A percentile compares a stretch with the other conserved stretches of the same genome.
Evolutionary conservation across 1,140 invertebrate genomes (phyloP).

Genomic region (Meloidogyne floridensis): DNA sequence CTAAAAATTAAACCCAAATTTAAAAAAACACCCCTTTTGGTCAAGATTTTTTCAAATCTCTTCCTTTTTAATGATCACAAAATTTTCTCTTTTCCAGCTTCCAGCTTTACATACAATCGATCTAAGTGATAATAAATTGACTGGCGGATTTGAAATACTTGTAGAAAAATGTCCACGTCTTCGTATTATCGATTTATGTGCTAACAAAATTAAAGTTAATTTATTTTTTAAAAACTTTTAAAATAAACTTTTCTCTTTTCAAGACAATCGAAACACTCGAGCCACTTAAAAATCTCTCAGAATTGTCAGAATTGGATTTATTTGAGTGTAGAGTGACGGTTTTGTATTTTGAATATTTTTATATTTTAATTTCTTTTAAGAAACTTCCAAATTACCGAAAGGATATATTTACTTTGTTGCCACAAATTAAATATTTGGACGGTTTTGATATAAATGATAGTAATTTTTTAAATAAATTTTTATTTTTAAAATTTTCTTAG

Average conservation of each 20-base stretch:
- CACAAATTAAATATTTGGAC: conserved; percentile 86
- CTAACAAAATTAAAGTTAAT: conserved; percentile 77
- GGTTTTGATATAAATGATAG: conserved; percentile 74
- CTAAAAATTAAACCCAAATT: too few relatives aligned
- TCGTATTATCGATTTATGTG: conserved; percentile 87
- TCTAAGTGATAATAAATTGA: conserved; percentile 45
- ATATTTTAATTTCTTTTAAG: conserved; percentile 11
- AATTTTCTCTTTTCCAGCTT: conserved; percentile 6
- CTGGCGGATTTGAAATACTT: conserved; percentile 34
- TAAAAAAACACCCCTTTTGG: too few relatives aligned
- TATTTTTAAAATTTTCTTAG: conserved; percentile 54
- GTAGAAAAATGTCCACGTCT: conserved; percentile 78
- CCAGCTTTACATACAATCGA: conserved; percentile 41
- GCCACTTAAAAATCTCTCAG: conserved; percentile 81
- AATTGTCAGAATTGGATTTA: conserved; percentile 77
- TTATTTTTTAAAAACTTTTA: background rate
- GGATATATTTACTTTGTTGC: conserved; percentile 87
- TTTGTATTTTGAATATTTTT: background rate
- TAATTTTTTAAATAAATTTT: background rate
- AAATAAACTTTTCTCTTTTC: background rate
- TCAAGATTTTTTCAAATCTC: too few relatives aligned
- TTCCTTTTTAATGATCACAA: background rate
- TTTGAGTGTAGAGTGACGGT: conserved; percentile 92
- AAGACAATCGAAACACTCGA: conserved; percentile 68
- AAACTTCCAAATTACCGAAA: conserved; percentile 85